A percentile compares a stretch with the other conserved stretches of the same genome.
phyloP scores from a whole-genome alignment of 2,113 vertebrate genomes.

The Oceanodroma tethys region DNA sequence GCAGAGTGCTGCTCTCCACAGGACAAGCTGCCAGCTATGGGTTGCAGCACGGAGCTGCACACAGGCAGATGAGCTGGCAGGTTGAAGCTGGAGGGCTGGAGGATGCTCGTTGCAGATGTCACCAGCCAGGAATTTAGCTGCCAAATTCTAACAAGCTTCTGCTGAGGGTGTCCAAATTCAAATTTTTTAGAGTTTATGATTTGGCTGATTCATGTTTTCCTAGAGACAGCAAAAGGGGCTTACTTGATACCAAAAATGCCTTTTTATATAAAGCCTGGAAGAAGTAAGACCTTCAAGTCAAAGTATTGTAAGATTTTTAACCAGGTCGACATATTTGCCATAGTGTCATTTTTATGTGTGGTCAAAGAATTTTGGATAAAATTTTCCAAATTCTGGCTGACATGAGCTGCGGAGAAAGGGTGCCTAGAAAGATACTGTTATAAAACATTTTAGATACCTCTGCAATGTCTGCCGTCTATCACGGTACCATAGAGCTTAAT shows the following conservation, averaged over 20 bases:
- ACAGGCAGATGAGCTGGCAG: not conserved
- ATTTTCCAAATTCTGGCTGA: not conserved
- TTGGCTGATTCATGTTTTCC: not conserved
- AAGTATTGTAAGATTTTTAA: not conserved
- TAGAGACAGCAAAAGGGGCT: not conserved
- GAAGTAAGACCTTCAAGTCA: not conserved
- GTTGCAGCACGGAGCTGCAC: not conserved
- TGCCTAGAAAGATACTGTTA: not conserved
- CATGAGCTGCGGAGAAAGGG: not conserved
- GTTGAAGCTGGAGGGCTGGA: not conserved
- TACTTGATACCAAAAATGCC: not conserved
- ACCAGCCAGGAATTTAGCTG: not conserved
- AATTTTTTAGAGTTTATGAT: not conserved
- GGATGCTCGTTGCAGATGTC: not conserved
- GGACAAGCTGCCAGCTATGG: not conserved
- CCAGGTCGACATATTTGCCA: not conserved
- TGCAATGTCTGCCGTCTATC: not conserved
- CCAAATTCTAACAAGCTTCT: constrained; percentile 3
- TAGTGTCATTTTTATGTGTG: not conserved
- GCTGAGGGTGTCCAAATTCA: not conserved
- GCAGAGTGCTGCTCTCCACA: fast-evolving
- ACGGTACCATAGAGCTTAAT: not conserved
- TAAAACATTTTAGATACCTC: not conserved
- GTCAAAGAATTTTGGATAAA: not conserved
- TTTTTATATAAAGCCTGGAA: not conserved